Conservation (phyloP, 1,140 invertebrate species). For the Onthophagus taurus region DNA sequence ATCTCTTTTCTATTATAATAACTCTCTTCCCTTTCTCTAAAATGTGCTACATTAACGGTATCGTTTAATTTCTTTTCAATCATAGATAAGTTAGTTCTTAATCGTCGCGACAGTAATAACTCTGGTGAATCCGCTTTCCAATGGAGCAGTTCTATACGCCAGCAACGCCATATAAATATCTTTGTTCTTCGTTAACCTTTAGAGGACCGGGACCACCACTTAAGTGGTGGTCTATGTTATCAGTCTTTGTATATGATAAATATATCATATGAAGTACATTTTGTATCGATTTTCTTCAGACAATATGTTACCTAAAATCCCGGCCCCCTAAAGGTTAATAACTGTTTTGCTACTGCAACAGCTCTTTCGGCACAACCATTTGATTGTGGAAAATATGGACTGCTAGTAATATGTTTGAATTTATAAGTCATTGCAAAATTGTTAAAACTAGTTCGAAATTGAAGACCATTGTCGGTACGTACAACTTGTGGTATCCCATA, state of each 20-base stretch:
- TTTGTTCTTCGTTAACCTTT: conserved; percentile 25
- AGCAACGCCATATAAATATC: conserved; percentile 20
- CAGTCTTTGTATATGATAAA: no score
- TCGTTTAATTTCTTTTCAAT: conserved; percentile 14
- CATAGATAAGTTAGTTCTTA: conserved; percentile 18
- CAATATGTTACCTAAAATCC: no score
- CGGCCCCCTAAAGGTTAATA: no score
- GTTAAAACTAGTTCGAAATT: conserved; percentile 19
- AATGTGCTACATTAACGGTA: not conserved
- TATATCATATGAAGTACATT: no score
- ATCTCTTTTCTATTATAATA: not conserved
- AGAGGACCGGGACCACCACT: no score
- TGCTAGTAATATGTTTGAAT: conserved; percentile 23
- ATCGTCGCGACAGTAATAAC: conserved; percentile 20
- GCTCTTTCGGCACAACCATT: conserved; percentile 13
- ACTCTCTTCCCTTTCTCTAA: conserved; percentile 4
- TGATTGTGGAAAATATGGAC: conserved; percentile 21
- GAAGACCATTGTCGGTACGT: conserved; percentile 20
- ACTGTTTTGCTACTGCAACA: conserved; percentile 22
- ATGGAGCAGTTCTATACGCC: conserved; percentile 26
- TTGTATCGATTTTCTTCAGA: no score
- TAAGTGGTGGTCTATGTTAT: no score
- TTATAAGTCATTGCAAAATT: conserved; percentile 19
- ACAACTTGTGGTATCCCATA: conserved; percentile 23
- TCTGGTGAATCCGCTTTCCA: conserved; percentile 21